phyloP scores from a whole-genome alignment of 2,113 vertebrate genomes.

The Heterotilapia buettikoferi region DNA sequence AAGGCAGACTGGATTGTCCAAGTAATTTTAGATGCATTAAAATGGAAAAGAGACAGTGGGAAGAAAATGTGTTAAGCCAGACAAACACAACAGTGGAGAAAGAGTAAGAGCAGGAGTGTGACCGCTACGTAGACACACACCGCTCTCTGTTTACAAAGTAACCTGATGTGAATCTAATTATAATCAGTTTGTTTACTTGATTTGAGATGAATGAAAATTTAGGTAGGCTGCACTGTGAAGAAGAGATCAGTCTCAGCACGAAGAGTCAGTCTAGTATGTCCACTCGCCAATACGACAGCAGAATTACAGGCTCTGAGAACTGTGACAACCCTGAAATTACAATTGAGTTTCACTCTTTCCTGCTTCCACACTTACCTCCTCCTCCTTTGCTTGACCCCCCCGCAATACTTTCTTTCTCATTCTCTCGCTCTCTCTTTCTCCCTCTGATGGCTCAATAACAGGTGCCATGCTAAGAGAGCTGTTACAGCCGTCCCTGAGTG shows the following conservation, averaged over 20 bases:
- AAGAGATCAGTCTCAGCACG: constrained; percentile 9
- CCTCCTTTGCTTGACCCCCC: not conserved
- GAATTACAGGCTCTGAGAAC: constrained; percentile 76
- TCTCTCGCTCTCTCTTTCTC: constrained; percentile 50
- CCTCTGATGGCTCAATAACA: constrained; percentile 75
- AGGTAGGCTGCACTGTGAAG: not conserved
- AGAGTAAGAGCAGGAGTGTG: not conserved
- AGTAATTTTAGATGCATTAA: constrained; percentile 10
- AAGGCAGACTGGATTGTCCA: not conserved
- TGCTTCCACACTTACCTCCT: constrained; percentile 6
- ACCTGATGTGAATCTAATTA: constrained; percentile 19
- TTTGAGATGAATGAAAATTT: constrained; percentile 6
- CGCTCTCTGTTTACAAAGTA: constrained; percentile 19
- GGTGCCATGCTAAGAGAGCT: constrained; percentile 79
- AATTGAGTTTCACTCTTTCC: constrained; percentile 74
- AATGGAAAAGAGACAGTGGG: not conserved
- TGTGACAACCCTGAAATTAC: constrained; percentile 81
- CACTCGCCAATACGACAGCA: constrained; percentile 69
- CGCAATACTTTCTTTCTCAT: not conserved
- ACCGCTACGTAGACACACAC: not conserved
- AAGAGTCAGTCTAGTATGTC: constrained; percentile 44
- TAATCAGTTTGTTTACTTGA: constrained; percentile 6
- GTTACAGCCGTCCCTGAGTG: constrained; percentile 72
- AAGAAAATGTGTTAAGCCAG: not conserved
- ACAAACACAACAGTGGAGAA: not conserved